A percentile compares a stretch with the other conserved stretches of the same genome.
These are phyloP conservation scores for Quadroppia sp. DNA, from an alignment of 2,888 invertebrate species.

Conservation along the genomic window DNA sequence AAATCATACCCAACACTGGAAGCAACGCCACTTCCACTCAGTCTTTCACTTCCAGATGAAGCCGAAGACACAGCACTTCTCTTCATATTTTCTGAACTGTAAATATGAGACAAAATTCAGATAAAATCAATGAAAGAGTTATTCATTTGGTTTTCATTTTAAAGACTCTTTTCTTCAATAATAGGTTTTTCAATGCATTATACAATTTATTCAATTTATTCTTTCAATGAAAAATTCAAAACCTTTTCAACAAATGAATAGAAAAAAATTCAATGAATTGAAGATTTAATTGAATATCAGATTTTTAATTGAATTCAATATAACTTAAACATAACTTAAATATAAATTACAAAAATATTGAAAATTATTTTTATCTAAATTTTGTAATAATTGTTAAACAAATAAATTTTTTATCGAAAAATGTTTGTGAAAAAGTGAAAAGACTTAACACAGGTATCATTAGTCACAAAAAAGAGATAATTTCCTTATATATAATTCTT, in stretches of 20 bases:
- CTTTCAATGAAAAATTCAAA: background rate
- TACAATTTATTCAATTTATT: background rate
- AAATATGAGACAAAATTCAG: background rate
- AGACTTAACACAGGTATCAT: too few species aligned
- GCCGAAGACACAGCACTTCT: constrained; percentile 24
- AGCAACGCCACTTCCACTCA: background rate
- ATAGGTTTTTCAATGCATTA: too few species aligned
- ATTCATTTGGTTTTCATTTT: background rate
- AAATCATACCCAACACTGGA: constrained; percentile 16
- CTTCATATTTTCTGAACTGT: constrained; percentile 35
- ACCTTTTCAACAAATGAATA: background rate
- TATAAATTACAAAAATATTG: too few species aligned
- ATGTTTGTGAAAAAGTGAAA: too few species aligned
- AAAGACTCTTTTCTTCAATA: background rate
- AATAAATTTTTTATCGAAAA: too few species aligned
- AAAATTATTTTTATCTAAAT: too few species aligned
- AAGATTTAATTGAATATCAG: background rate
- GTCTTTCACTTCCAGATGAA: constrained; percentile 22
- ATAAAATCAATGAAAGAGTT: background rate
- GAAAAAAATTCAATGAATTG: background rate
- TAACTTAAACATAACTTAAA: too few species aligned
- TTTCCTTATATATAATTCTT: background rate
- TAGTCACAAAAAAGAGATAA: too few species aligned
- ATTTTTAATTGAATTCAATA: background rate
- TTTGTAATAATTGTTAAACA: too few species aligned